Conservation (phyloP, 2,888 invertebrate genomes). For the Philereme transversata region DNA sequence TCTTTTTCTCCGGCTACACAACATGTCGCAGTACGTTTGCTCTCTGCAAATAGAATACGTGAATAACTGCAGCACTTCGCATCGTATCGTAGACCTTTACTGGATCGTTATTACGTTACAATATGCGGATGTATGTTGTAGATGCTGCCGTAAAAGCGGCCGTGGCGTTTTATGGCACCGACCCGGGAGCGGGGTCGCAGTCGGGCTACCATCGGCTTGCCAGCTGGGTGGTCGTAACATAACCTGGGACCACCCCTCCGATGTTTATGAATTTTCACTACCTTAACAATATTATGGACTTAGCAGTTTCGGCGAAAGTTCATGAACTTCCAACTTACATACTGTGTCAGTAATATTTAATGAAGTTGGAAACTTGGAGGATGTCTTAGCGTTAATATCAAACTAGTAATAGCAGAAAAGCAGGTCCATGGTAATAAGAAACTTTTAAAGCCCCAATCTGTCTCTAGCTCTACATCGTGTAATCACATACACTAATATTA, state of each 20-base stretch:
- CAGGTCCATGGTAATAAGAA: constrained; percentile 8
- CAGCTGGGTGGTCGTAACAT: constrained; percentile 66
- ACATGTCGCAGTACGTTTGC: constrained; percentile 37
- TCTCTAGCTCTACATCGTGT: not conserved
- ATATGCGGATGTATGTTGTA: constrained; percentile 58
- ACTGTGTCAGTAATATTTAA: constrained; percentile 31
- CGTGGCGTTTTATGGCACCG: constrained; percentile 65
- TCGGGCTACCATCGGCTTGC: constrained; percentile 47
- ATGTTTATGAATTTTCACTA: constrained; percentile 67
- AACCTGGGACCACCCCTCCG: constrained; percentile 59
- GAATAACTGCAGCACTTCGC: constrained; percentile 57
- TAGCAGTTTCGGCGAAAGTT: constrained; percentile 39
- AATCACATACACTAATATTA: not conserved
- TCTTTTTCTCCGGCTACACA: constrained; percentile 27
- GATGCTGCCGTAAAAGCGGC: constrained; percentile 68
- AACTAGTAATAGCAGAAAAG: constrained; percentile 10
- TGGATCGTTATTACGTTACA: constrained; percentile 56
- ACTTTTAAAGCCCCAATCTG: constrained; percentile 15
- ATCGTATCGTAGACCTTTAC: constrained; percentile 63
- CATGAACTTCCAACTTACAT: constrained; percentile 30
- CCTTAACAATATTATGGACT: constrained; percentile 46
- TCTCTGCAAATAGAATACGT: constrained; percentile 55
- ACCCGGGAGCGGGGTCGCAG: constrained; percentile 52
- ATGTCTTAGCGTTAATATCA: constrained; percentile 20
- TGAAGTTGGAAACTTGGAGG: constrained; percentile 32